Base-by-base conservation (phyloP, 2,888 invertebrate genomes). In the Ptychoptera contaminata region DNA sequence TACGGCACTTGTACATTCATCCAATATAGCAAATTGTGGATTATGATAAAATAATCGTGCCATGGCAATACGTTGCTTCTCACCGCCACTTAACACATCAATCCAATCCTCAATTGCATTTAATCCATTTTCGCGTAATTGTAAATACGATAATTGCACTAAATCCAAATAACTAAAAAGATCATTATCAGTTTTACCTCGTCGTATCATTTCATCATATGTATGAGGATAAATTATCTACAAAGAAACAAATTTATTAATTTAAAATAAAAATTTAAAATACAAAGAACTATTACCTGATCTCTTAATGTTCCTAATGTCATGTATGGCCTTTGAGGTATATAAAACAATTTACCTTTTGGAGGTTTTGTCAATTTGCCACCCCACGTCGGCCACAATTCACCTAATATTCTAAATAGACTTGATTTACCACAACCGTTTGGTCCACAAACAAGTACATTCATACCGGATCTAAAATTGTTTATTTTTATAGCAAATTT, bases 381-480 rank as follows among this genome's bases (percentile, higher is more conserved):
- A 16, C 91, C 90, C 73, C 93, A 96, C 46, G 92, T 72, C 1
- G 97, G 97, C 98, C 98, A 98, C 46, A 98, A 68, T 72, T 93
- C 96, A 38, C 97, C 97, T 11, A 98, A 74, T 57, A 94, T 84
- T 46, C 97, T 74, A 73, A 98, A 98, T 56, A 98, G 72, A 1
- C 94, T 96, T 44, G 92, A 92, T 66, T 98, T 98, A 40, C 97
- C 97, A 63, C 96, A 93, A 1, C 98, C 97, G 63, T 98, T 98
- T 2, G 97, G 97, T 0, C 97, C 97, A 62, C 94, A 96, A 0
- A 97, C 92, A n/a, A 97, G 66, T 1, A 97, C 93, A 69, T 97
- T 97, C 70, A 87, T 86, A 36, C 96, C 96, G 0, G 93, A 92
- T 53, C 79, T 74, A 50, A 50, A 47, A 14, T 8, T 30, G n/a